phyloP scores from a whole-genome alignment of 2,113 vertebrate genomes.

The Pristiophorus japonicus region DNA sequence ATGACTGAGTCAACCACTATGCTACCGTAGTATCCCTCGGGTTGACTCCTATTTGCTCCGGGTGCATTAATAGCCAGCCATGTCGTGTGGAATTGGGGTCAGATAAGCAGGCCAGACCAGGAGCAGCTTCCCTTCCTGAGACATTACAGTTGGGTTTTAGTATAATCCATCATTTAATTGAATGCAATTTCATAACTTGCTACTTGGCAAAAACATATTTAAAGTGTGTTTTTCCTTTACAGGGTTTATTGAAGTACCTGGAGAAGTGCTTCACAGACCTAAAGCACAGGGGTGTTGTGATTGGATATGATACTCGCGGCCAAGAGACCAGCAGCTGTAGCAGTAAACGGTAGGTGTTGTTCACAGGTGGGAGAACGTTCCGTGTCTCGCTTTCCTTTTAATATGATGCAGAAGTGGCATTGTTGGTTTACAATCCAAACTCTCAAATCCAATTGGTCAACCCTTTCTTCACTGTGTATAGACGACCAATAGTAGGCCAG shows the following conservation, averaged over 20 bases:
- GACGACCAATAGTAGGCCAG: neutral
- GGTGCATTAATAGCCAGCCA: neutral
- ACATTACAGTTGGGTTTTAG: neutral
- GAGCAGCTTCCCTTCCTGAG: neutral
- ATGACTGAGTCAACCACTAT: no score
- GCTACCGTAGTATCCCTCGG: no score
- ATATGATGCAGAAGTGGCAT: neutral
- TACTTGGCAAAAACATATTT: neutral
- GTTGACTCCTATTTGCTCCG: neutral
- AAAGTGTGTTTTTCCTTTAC: constrained; percentile 39
- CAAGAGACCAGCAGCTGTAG: constrained; percentile 84
- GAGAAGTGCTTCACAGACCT: constrained; percentile 71
- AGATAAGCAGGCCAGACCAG: neutral
- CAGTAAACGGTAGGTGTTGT: constrained; percentile 71
- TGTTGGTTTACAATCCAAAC: neutral
- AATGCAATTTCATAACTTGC: neutral
- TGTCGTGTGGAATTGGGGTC: neutral
- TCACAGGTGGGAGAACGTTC: constrained; percentile 43
- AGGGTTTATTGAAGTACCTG: constrained; percentile 85
- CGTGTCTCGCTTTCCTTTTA: neutral
- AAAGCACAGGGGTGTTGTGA: constrained; percentile 75
- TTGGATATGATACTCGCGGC: constrained; percentile 86
- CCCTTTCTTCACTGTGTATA: neutral
- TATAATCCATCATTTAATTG: neutral
- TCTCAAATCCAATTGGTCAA: neutral